Conservation (phyloP, 2,888 invertebrate genomes). For the Metalampra italica region DNA sequence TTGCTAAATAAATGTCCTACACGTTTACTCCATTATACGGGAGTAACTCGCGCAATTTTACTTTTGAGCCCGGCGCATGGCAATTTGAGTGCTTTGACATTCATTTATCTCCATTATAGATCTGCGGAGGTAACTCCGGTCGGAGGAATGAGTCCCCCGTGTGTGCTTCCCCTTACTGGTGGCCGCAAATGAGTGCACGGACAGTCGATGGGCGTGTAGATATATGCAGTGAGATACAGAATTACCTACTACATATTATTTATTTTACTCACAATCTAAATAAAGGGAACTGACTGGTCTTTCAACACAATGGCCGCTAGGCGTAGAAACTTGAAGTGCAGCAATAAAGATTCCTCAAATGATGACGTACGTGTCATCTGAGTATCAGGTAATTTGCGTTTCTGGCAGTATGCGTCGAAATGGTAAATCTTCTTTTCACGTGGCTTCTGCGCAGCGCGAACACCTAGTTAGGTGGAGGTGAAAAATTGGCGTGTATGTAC, state of each 20-base stretch:
- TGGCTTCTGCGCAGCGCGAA: no score
- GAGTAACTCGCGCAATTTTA: constrained; percentile 61
- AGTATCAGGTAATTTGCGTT: no score
- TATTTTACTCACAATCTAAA: no score
- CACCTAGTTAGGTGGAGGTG: no score
- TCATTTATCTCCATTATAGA: constrained; percentile 74
- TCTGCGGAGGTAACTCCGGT: constrained; percentile 38
- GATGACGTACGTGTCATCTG: no score
- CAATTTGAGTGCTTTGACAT: constrained; percentile 70
- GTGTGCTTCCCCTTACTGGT: constrained; percentile 35
- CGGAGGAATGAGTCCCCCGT: constrained; percentile 46
- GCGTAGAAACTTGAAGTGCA: no score
- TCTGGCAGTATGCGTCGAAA: no score
- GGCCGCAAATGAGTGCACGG: constrained; percentile 18
- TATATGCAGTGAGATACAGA: background rate
- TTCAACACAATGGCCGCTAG: no score
- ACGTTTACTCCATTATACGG: constrained; percentile 69
- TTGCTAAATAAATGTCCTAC: constrained; percentile 68
- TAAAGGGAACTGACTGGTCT: no score
- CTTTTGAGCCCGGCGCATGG: constrained; percentile 45
- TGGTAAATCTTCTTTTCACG: no score
- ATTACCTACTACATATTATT: background rate
- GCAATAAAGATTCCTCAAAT: no score
- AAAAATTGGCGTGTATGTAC: no score
- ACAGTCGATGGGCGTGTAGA: constrained; percentile 6